These are phyloP conservation scores for Hydrocynus forskahlii DNA, from an alignment of 2,797 vertebrate species.

Conservation along the genomic window DNA sequence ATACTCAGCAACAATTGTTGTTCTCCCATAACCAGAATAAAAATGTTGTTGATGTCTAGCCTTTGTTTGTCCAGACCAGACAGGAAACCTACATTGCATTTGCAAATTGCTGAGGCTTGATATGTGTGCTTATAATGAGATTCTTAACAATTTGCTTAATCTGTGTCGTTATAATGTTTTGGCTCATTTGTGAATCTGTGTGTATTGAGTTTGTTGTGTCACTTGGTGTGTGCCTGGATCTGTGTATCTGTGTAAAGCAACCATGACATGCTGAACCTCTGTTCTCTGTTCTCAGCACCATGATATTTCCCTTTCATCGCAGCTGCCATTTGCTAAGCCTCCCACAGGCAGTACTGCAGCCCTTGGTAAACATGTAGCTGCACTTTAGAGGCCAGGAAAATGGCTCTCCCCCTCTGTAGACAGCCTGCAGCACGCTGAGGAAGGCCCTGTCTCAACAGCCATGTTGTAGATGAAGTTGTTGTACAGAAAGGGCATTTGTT, in stretches of 20 bases:
- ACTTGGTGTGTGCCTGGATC: neutral
- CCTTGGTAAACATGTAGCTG: constrained; percentile 36
- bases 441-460: constrained; percentile 17
- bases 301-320: constrained; percentile 65
- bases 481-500: constrained; percentile 24
- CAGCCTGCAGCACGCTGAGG: constrained; percentile 33
- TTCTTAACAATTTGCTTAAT: no score
- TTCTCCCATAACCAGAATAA: no score
- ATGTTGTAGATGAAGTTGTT: constrained; percentile 42
- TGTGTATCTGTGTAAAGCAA: constrained; percentile 33
- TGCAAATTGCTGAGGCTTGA: no score
- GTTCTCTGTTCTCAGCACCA: constrained; percentile 52
- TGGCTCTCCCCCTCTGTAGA: constrained; percentile 38
- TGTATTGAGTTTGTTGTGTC: no score
- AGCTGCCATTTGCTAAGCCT: constrained; percentile 59
- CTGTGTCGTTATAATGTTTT: no score
- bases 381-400: constrained; percentile 48
- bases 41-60: no score
- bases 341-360: constrained; percentile 56
- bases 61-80: no score
- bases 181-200: no score
- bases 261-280: constrained; percentile 55
- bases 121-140: no score
- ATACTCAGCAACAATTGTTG: no score
- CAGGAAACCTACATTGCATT: no score